These are phyloP conservation scores for Coronaproctus castanopsis DNA, from an alignment of 2,888 invertebrate genomes.

Conservation along the genomic window DNA sequence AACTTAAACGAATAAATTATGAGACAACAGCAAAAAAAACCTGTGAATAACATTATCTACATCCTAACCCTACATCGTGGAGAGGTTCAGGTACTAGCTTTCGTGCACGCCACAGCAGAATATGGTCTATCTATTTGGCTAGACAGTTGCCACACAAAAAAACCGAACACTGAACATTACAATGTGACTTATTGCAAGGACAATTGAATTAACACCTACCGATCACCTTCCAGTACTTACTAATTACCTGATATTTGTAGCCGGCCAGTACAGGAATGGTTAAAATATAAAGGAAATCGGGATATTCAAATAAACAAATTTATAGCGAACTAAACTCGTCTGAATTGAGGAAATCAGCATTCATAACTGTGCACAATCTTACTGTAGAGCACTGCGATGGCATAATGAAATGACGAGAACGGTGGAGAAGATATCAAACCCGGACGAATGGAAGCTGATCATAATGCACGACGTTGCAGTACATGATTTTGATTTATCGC, in stretches of 20 bases:
- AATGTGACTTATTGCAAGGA: background rate
- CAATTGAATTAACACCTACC: background rate
- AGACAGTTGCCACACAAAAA: background rate
- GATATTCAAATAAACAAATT: background rate
- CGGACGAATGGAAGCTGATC: background rate
- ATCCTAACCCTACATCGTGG: background rate
- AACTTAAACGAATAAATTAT: too few species aligned
- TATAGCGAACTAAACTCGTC: background rate
- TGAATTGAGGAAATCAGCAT: background rate
- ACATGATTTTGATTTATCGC: background rate
- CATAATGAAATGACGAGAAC: slow-evolving; percentile 2
- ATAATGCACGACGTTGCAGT: background rate
- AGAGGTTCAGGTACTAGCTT: background rate
- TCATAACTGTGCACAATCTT: background rate
- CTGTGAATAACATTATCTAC: background rate
- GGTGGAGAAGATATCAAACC: background rate
- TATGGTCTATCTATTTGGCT: background rate
- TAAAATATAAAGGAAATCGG: background rate
- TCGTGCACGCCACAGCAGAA: background rate
- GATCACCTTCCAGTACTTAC: background rate
- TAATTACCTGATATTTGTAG: background rate
- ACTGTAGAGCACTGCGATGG: slow-evolving; percentile 1
- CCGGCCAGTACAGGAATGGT: background rate
- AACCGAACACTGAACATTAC: background rate
- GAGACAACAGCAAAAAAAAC: background rate